Evolutionary conservation across 1,140 invertebrate genomes (phyloP).

Genomic region (Pseudomyrmex gracilis): DNA sequence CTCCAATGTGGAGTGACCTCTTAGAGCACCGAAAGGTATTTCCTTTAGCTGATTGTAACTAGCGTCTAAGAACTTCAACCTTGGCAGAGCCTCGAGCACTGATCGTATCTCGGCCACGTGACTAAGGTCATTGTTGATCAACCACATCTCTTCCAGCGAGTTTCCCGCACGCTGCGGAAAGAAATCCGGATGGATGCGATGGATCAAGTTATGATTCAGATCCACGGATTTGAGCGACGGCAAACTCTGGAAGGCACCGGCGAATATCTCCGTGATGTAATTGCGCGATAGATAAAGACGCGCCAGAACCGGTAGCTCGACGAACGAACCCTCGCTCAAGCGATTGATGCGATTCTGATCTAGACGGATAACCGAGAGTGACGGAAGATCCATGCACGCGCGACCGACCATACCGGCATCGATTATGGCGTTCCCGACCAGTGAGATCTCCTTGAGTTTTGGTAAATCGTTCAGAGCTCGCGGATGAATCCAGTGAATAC

Average conservation of each 20-base stretch:
- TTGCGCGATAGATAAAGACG: constrained; percentile 91
- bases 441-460: constrained; percentile 89
- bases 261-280: constrained; percentile 90
- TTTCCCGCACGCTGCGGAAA: constrained; percentile 90
- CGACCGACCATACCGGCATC: constrained; percentile 93
- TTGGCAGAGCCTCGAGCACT: constrained; percentile 91
- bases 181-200: constrained; percentile 92
- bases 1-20: constrained; percentile 92
- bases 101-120: constrained; percentile 90
- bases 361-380: constrained; percentile 89
- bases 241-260: constrained; percentile 92
- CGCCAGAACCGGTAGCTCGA: constrained; percentile 90
- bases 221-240: constrained; percentile 90
- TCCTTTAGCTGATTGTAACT: constrained; percentile 91
- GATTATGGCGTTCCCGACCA: constrained; percentile 90
- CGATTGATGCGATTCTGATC: constrained; percentile 90
- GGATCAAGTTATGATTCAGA: constrained; percentile 92
- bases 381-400: constrained; percentile 90
- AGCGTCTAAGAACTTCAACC: constrained; percentile 91
- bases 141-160: constrained; percentile 91
- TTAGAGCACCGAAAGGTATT: constrained; percentile 90
- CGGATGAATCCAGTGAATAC: constrained; percentile 92
- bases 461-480: constrained; percentile 90
- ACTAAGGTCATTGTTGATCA: constrained; percentile 91
- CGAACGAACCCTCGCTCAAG: constrained; percentile 91